Evolutionary conservation across 2,888 invertebrate genomes (phyloP).

Genomic region (Drosophila maculinotata): DNA sequence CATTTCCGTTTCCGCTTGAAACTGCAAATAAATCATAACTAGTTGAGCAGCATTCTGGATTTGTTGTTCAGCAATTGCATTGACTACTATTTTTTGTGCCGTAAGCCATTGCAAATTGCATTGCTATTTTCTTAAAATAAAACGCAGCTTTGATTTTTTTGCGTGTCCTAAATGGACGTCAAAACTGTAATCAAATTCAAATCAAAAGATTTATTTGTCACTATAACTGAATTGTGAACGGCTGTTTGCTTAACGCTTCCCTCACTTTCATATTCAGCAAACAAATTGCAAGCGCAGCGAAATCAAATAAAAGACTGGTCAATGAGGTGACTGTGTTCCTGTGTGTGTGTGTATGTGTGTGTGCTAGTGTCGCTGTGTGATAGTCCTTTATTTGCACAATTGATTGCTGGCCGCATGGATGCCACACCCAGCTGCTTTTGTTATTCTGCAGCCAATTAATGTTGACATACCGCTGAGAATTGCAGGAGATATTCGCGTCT

Average conservation of each 20-base stretch:
- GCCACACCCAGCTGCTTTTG: slow-evolving; percentile 46
- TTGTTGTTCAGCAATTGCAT: slow-evolving; percentile 24
- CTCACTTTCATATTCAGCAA: slow-evolving; percentile 54
- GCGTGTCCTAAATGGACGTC: slow-evolving; percentile 20
- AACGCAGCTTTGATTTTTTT: slow-evolving; percentile 25
- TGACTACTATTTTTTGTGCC: slow-evolving; percentile 26
- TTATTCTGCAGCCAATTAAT: slow-evolving; percentile 70
- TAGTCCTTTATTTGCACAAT: slow-evolving; percentile 66
- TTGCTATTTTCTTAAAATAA: slow-evolving; percentile 1
- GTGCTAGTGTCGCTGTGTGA: slow-evolving; percentile 15
- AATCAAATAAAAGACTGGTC: slow-evolving; percentile 42
- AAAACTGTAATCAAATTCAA: slow-evolving; percentile 28
- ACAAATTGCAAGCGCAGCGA: slow-evolving; percentile 34
- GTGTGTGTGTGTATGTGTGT: slow-evolving; percentile 14
- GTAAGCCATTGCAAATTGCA: slow-evolving; percentile 16
- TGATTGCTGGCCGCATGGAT: slow-evolving; percentile 60
- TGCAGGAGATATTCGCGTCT: slow-evolving; percentile 39
- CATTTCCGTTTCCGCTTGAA: slow-evolving; percentile 54
- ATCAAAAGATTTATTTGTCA: slow-evolving; percentile 57
- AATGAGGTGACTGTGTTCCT: slow-evolving; percentile 5
- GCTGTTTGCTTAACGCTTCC: slow-evolving; percentile 41
- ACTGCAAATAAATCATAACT: neutral
- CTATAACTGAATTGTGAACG: slow-evolving; percentile 32
- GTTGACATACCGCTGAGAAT: slow-evolving; percentile 50
- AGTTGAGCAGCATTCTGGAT: slow-evolving; percentile 26